phyloP scores from a whole-genome alignment of 2,797 vertebrate genomes.

The Melanotaenia parkinsoni region DNA sequence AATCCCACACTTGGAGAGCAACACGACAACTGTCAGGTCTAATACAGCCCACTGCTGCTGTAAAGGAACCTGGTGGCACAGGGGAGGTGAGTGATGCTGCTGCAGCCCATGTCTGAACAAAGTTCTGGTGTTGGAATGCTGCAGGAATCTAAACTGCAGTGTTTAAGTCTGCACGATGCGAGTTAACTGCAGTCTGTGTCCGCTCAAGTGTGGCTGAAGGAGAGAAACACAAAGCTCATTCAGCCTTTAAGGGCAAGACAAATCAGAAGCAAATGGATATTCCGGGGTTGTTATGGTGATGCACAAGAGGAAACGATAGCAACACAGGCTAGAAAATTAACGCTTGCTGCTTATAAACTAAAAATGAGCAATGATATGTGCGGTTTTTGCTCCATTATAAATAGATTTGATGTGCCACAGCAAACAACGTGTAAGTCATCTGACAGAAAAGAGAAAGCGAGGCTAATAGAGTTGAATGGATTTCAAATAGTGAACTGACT shows the following conservation, averaged over 20 bases:
- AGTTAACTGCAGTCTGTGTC: conserved; percentile 41
- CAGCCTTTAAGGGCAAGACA: conserved; percentile 51
- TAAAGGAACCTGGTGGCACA: conserved; percentile 2
- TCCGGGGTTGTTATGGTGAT: conserved; percentile 68
- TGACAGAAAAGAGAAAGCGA: not conserved
- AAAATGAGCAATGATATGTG: not conserved
- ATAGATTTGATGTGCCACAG: conserved; percentile 8
- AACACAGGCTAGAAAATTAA: conserved; percentile 9
- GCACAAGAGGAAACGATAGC: conserved; percentile 30
- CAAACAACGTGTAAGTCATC: not conserved
- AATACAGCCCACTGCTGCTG: conserved; percentile 1
- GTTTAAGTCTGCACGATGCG: conserved; percentile 44
- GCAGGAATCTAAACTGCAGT: conserved; percentile 53
- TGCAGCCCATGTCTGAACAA: conserved; percentile 37
- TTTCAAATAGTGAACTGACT: conserved; percentile 34
- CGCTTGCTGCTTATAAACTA: not conserved
- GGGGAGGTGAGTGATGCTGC: conserved; percentile 18
- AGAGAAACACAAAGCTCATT: conserved; percentile 63
- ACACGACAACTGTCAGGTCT: conserved; percentile 3
- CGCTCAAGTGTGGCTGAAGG: conserved; percentile 33
- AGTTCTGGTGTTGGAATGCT: conserved; percentile 48
- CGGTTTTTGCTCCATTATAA: not conserved
- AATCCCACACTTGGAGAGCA: not conserved
- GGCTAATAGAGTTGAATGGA: conserved; percentile 12
- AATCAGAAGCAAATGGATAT: conserved; percentile 52